Evolutionary conservation across 1,140 invertebrate genomes (phyloP).

Genomic region (Theocolax elegans): DNA sequence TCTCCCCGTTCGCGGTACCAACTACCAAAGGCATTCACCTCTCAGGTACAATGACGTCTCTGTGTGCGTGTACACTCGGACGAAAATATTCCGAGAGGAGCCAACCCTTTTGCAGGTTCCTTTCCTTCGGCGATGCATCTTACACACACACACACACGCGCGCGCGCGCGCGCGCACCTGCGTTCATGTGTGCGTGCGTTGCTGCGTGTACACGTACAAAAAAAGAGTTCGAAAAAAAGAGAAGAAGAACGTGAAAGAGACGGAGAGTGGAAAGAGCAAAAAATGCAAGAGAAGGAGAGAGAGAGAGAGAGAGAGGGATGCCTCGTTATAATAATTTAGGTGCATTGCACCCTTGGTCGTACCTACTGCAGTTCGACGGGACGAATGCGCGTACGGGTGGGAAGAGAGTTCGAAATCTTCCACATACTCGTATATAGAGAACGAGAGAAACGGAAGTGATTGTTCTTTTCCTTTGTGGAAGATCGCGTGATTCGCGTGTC

Average conservation of each 20-base stretch:
- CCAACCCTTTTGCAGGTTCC: no score
- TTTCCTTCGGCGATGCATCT: background rate
- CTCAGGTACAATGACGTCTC: slow-evolving; percentile 40
- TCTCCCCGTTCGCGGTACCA: slow-evolving; percentile 7
- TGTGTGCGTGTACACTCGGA: background rate
- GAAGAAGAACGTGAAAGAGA: background rate
- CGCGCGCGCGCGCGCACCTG: background rate
- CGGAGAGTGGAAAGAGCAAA: no score
- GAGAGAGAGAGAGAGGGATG: background rate
- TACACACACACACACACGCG: no score
- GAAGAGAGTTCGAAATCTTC: background rate
- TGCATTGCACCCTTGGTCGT: slow-evolving; percentile 32
- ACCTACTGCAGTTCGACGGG: background rate
- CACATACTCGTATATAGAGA: background rate
- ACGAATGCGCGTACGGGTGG: slow-evolving; percentile 7
- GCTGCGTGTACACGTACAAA: no score
- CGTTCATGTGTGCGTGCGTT: background rate
- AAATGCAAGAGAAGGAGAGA: background rate
- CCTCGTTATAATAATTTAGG: slow-evolving; percentile 33
- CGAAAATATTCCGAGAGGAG: background rate
- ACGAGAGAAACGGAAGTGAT: slow-evolving; percentile 34
- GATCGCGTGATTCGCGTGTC: no score
- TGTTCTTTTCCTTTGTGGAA: background rate
- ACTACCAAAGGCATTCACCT: slow-evolving; percentile 40
- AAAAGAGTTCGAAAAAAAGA: slow-evolving; percentile 29